These are phyloP conservation scores for Lacerta bilineata DNA, from an alignment of 2,797 vertebrate genomes.

Conservation along the genomic window DNA sequence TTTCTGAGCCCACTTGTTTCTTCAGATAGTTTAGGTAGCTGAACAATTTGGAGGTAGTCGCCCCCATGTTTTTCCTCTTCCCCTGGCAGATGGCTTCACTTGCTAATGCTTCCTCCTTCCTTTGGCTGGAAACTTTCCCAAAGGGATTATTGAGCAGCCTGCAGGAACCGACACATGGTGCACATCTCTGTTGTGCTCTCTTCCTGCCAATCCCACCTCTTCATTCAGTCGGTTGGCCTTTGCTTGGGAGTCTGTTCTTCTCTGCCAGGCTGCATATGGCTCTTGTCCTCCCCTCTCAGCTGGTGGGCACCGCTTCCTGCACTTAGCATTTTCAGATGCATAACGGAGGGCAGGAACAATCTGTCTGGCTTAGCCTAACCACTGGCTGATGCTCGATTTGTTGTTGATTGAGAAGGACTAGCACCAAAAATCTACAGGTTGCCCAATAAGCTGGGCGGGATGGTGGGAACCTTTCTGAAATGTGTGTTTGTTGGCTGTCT, in stretches of 20 bases:
- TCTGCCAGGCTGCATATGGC: constrained; percentile 23
- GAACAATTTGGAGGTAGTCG: not conserved
- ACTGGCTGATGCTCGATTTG: rapidly evolving
- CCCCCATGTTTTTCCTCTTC: constrained; percentile 37
- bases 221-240: constrained; percentile 36
- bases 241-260: constrained; percentile 33
- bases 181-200: constrained; percentile 12
- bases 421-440: not conserved
- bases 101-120: constrained; percentile 46
- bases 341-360: constrained; percentile 17
- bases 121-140: constrained; percentile 20
- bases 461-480: rapidly evolving
- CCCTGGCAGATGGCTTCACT: constrained; percentile 30
- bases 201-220: constrained; percentile 39
- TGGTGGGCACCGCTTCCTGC: constrained; percentile 24
- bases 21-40: constrained; percentile 14
- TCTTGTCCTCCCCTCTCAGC: not conserved
- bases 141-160: constrained; percentile 11
- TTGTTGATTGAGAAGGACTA: rapidly evolving
- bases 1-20: constrained; percentile 2
- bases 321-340: not conserved
- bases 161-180: constrained; percentile 16
- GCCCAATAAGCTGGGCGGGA: not conserved
- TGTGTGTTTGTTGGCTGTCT: not conserved
- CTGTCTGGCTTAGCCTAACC: constrained; percentile 65